A percentile compares a stretch with the other conserved stretches of the same genome.
Conservation (phyloP, 2,888 invertebrate species). For the Fragum fragum region DNA sequence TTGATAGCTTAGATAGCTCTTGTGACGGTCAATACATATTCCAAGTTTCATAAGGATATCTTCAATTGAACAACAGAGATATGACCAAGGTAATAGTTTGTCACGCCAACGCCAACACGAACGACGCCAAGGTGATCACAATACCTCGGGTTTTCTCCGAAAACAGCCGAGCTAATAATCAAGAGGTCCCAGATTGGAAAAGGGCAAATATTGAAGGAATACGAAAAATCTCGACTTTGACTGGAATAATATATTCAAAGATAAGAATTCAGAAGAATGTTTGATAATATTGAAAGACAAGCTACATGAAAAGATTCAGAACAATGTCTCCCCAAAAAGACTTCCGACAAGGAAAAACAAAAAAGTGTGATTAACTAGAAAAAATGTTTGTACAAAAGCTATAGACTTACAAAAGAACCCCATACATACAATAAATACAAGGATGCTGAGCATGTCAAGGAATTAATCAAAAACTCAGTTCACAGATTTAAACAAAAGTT, state of each 20-base stretch:
- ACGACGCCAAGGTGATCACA: too few species aligned
- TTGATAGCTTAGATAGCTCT: not conserved
- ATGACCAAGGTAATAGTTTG: too few species aligned
- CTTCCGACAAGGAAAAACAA: not conserved
- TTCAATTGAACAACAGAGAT: too few species aligned
- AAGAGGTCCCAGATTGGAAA: constrained; percentile 34
- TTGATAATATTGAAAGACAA: too few species aligned
- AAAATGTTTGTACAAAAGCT: constrained; percentile 22
- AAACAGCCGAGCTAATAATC: not conserved
- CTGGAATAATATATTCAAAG: too few species aligned
- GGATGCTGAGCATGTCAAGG: constrained; percentile 27
- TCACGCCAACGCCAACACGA: too few species aligned
- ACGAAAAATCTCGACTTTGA: not conserved
- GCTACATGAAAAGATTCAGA: too few species aligned
- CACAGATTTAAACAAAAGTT: constrained; percentile 21
- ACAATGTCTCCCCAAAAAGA: not conserved
- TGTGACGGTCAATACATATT: too few species aligned
- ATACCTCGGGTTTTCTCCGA: too few species aligned
- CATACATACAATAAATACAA: constrained; percentile 25
- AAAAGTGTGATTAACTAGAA: constrained; percentile 34
- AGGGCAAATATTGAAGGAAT: constrained; percentile 13
- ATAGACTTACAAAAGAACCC: constrained; percentile 28
- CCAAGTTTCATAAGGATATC: too few species aligned
- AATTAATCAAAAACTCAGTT: constrained; percentile 14
- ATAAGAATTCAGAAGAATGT: too few species aligned